Conservation (phyloP, 2,113 vertebrate species). For the Macquaria australasica region DNA sequence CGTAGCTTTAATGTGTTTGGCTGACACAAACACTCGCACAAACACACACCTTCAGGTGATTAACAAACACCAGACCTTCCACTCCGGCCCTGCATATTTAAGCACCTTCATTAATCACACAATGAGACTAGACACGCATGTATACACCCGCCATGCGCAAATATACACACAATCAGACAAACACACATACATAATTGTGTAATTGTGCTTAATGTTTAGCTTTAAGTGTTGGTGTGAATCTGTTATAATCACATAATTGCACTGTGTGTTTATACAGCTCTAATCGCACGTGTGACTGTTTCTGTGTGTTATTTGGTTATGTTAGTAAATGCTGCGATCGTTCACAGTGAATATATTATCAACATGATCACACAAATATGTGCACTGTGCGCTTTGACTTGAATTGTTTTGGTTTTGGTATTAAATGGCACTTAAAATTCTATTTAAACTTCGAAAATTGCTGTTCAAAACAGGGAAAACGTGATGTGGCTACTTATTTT, state of each 20-base stretch:
- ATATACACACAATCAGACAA: slow-evolving; percentile 23
- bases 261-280: slow-evolving; percentile 17
- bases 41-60: slow-evolving; percentile 60
- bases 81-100: slow-evolving; percentile 60
- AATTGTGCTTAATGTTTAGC: slow-evolving; percentile 6
- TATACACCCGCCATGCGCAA: not conserved
- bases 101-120: slow-evolving; percentile 78
- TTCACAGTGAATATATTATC: not conserved
- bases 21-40: slow-evolving; percentile 45
- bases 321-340: not conserved
- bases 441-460: not conserved
- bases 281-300: slow-evolving; percentile 4
- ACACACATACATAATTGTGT: not conserved
- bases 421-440: not conserved
- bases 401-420: not conserved
- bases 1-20: slow-evolving; percentile 53
- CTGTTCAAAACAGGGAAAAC: not conserved
- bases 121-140: slow-evolving; percentile 27
- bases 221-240: slow-evolving; percentile 8
- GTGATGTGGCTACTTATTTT: too few species aligned
- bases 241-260: slow-evolving; percentile 8
- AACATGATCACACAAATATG: too few species aligned
- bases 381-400: not conserved
- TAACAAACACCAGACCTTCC: slow-evolving; percentile 71
- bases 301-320: not conserved